Base-by-base conservation (phyloP, 2,888 invertebrate species). In the Coenonympha glycerion region DNA sequence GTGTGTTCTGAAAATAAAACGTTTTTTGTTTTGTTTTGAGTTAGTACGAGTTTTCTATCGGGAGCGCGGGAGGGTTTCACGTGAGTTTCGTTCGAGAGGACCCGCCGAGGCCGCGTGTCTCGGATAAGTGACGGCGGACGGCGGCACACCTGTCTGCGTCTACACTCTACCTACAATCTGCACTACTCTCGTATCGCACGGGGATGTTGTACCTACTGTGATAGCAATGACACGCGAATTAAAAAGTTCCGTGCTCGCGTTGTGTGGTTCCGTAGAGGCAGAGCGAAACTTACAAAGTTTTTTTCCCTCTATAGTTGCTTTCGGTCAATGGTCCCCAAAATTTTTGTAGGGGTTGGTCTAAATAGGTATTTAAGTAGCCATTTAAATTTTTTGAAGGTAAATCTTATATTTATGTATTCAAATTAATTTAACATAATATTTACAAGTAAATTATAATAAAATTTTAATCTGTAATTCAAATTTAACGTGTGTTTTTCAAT, bases 91-190 rank as follows among this genome's bases (percentile, higher is more conserved):
- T 53, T 45, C 57, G 58, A 59, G 59, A 49, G 69, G 77, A 74
- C 83, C 77, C 73, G 69, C 66, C 73, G 65, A 72, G 65, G 60
- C 79, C 76, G 74, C 80, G 85, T 69, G 73, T 74, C 76, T 76
- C 72, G 73, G 68, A 67, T 79, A 83, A 84, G 82, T 85, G 85
- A 76, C 81, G 61, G 45, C 59, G 62, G 68, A 70, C 82, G 68
- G 68, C 63, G 61, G 47, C 59, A 62, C 68, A 70, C 82, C 76
- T 76, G 80, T 70, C 69, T 22, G 37, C 67, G 61, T n/a, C n/a
- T n/a, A n/a, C n/a, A n/a, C n/a, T 53, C 64, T 63, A 67, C 61
- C n/a, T n/a, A n/a, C n/a, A n/a, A n/a, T 53, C 64, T 63, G 67
- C 61, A 64, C 69, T 61, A 65, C 22, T 56, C 47, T 44, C 49